Conservation (phyloP, 2,113 vertebrate genomes). For the Chascanopsetta lugubris region DNA sequence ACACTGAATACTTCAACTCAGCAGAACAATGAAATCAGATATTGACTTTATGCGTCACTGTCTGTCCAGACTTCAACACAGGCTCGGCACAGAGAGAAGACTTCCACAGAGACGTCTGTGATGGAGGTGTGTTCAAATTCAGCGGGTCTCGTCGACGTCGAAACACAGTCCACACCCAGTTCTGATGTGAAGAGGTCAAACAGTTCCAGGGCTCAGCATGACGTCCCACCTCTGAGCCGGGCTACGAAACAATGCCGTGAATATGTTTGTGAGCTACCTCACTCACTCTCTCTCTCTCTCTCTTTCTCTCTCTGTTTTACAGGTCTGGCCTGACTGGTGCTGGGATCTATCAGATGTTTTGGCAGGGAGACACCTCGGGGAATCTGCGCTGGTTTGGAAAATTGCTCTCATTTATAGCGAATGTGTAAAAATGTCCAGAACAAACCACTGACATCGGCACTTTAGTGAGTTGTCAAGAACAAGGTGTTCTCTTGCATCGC, state of each 20-base stretch:
- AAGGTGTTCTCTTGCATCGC: not conserved
- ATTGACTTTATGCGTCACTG: conserved; percentile 45
- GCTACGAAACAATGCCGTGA: conserved; percentile 42
- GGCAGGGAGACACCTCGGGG: conserved; percentile 6
- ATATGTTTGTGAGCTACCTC: conserved; percentile 24
- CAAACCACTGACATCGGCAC: conserved; percentile 22
- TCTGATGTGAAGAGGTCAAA: conserved; percentile 44
- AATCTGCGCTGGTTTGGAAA: conserved; percentile 16
- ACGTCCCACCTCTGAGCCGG: conserved; percentile 32
- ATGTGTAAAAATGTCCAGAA: conserved; percentile 21
- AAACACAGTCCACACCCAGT: conserved; percentile 40
- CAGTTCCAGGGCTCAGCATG: conserved; percentile 20
- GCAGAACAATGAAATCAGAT: conserved; percentile 37
- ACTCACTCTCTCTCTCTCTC: conserved; percentile 8
- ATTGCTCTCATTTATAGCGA: conserved; percentile 10
- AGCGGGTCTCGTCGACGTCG: conserved; percentile 38
- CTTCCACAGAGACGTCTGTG: conserved; percentile 16
- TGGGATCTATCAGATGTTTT: not conserved
- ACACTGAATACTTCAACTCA: not conserved
- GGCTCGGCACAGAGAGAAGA: conserved; percentile 15
- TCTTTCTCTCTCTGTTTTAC: conserved; percentile 17
- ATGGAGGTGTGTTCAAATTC: conserved; percentile 39
- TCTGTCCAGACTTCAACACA: conserved; percentile 5
- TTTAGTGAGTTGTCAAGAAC: conserved; percentile 18
- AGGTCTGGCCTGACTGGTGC: conserved; percentile 9